Conservation (phyloP, 2,888 invertebrate genomes). For the Eudemis profundana region DNA sequence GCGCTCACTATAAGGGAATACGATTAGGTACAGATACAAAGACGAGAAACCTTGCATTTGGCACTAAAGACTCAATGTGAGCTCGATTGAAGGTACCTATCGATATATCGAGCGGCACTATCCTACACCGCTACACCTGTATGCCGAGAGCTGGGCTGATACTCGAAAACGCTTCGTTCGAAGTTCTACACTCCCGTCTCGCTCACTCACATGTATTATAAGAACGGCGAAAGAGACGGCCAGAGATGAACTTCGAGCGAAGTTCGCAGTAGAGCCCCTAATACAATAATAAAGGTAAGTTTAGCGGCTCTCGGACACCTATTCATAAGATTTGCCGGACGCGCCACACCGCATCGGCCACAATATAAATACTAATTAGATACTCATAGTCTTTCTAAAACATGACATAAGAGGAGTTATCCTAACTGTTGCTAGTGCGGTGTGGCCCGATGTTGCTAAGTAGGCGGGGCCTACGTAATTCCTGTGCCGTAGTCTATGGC, state of each 20-base stretch:
- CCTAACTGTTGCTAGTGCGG: not conserved
- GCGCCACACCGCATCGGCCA: not conserved
- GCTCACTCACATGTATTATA: too few relatives aligned
- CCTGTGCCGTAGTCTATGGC: not conserved
- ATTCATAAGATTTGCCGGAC: conserved; percentile 40
- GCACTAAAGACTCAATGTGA: conserved; percentile 57
- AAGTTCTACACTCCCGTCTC: too few relatives aligned
- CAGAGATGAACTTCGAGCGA: too few relatives aligned
- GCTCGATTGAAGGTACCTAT: conserved; percentile 54
- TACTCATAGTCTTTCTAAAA: not conserved
- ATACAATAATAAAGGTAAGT: conserved; percentile 46
- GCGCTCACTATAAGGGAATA: conserved; percentile 31
- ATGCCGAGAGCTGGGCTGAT: conserved; percentile 52
- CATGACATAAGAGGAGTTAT: not conserved
- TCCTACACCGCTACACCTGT: conserved; percentile 55
- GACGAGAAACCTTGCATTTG: conserved; percentile 49
- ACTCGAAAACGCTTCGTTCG: too few relatives aligned
- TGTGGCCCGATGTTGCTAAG: not conserved
- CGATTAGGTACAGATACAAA: conserved; percentile 43
- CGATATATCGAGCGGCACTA: conserved; percentile 52
- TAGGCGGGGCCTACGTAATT: conserved; percentile 1
- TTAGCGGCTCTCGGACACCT: conserved; percentile 38
- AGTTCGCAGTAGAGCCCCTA: too few relatives aligned
- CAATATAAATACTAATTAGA: not conserved
- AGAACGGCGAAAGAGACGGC: too few relatives aligned